Base-by-base conservation (phyloP, 1,140 invertebrate genomes). In the Atta cephalotes region DNA sequence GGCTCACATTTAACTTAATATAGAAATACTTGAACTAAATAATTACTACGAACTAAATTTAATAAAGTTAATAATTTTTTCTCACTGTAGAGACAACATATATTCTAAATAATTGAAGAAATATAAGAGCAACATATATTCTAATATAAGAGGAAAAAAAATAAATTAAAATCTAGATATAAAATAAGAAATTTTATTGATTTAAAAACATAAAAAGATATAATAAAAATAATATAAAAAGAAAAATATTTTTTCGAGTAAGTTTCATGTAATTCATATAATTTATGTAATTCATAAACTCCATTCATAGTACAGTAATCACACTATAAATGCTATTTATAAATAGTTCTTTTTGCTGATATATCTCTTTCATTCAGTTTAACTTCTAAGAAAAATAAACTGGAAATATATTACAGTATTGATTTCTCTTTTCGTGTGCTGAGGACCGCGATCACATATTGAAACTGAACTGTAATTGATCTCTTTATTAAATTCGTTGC, bases 401-500 rank as follows among this genome's bases (percentile, higher is more conserved):
- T 58, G 56, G 10, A 76, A 58, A n/a, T 21, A 21, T 3, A 14
- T 14, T 56, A 28, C 49, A 51, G 2, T 56, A 35, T 58, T 53
- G 72, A n/a, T 58, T 76, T 76, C 18, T 16, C 68, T 76, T 76
- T n/a, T 58, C 28, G 1, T n/a, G 1, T n/a, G 5, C n/a, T 35
- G 49, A 3, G 9, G 12, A 74, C 4, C 49, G 28, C 10, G 5
- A 74, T 58, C 28, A 31, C 56, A 51, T 58, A 28, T 74, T 7
- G n/a, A 58, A 21, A 35, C 35, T 56, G 28, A 35, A 51, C 49
- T 53, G 18, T 53, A 35, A 74, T 10, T 74, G 51, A 74, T 51
- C 49, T 28, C 28, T 74, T 7, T 78, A 65, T 31, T 45, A 79
- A 51, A 65, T 63, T 63, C 14, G 16, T 49, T 58, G 60, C 39